Base-by-base conservation (phyloP, 2,113 vertebrate species). In the Oophaga pumilio region DNA sequence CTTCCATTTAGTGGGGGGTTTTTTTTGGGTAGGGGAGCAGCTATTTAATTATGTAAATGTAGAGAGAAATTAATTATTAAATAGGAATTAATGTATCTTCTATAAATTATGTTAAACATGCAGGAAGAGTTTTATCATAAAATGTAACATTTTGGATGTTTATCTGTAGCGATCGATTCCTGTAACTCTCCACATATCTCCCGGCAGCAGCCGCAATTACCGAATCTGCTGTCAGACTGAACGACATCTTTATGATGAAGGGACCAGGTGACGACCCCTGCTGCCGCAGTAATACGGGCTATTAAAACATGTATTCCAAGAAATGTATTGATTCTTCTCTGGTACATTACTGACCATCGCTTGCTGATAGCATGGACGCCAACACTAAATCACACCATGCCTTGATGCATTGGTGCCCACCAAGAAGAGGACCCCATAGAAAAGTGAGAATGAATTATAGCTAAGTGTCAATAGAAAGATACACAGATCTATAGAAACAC, bases 191-290 rank as follows among this genome's bases (percentile, higher is more conserved):
- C 6, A 24, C 52, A 9, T 24, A 10, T 59, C 53, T 57, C 53
- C 77, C 77, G 11, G 22, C 77, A 79, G 53, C 6, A 0, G 22
- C 76, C n/a, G 24, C 77, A 59, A 7, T 79, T 79, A 79, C 77
- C 56, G 77, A 79, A 79, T 28, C 53, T 79, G 53, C 4, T 59
- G 0, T 79, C 77, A 79, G 15, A 79, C 14, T 79, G 77, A 59
- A 18, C 17, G 24, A 59, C 49, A 59, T 59, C 53, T 79, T 79
- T 79, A 79, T 57, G 28, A 79, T 79, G 13, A 79, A 8, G 56
- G 33, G 77, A 79, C 53, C 24, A 5, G 76, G 77, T 28, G 12
- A 13, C 2, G 53, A 79, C 77, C 77, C 59, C 43, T 28, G 77
- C 6, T 33, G 77, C 13, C 24, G 17, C n/a, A 59, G 59, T 56